These are phyloP conservation scores for Monochamus alternatus DNA, from an alignment of 2,888 invertebrate genomes.

Conservation along the genomic window DNA sequence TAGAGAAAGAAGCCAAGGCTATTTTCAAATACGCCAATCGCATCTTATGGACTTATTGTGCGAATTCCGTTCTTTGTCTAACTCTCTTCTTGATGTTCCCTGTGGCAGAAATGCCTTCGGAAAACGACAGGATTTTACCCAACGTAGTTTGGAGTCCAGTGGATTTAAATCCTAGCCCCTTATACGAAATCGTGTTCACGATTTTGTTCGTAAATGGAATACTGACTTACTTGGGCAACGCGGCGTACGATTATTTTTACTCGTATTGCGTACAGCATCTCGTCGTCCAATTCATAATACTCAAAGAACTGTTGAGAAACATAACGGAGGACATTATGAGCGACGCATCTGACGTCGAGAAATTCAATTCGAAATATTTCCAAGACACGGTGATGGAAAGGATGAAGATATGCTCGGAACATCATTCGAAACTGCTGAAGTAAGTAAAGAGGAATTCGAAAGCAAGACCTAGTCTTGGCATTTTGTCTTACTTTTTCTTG, in stretches of 20 bases:
- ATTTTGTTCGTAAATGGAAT: constrained; percentile 47
- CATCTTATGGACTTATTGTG: constrained; percentile 32
- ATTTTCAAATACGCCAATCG: constrained; percentile 42
- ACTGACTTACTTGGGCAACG: constrained; percentile 47
- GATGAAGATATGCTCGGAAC: constrained; percentile 48
- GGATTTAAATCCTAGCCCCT: constrained; percentile 50
- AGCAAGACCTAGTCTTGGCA: background rate
- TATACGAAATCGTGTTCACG: constrained; percentile 48
- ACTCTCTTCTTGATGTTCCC: constrained; percentile 41
- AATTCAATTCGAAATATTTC: constrained; percentile 48
- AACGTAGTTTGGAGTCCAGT: constrained; percentile 50
- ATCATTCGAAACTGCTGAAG: constrained; percentile 49
- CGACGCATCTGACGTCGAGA: constrained; percentile 38
- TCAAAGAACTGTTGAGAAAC: constrained; percentile 45
- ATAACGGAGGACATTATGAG: constrained; percentile 46
- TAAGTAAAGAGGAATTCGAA: constrained; percentile 33
- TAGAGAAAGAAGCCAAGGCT: constrained; percentile 35
- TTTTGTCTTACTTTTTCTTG: too few relatives aligned
- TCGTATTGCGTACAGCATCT: constrained; percentile 50
- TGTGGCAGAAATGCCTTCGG: constrained; percentile 46
- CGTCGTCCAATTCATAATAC: constrained; percentile 47
- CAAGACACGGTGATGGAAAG: constrained; percentile 46
- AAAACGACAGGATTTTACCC: constrained; percentile 48
- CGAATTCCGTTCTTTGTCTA: constrained; percentile 25
- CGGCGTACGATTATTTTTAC: constrained; percentile 48